These are phyloP conservation scores for Cydia pomonella DNA, from an alignment of 1,140 invertebrate species.

Conservation along the genomic window DNA sequence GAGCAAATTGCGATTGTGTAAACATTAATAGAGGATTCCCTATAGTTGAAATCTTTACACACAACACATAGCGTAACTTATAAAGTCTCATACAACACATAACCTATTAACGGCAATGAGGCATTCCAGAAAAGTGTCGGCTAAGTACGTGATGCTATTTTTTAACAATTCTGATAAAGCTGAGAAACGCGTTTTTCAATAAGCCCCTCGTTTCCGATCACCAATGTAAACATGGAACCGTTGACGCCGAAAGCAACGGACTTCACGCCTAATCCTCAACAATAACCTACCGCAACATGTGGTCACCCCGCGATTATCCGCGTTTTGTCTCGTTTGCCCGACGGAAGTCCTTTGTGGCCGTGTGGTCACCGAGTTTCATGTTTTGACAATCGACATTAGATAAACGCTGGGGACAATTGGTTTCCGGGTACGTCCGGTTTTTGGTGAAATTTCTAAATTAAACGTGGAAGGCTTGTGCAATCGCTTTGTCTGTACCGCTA, in stretches of 20 bases:
- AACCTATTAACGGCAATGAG: no score
- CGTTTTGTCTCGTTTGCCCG: constrained; percentile 42
- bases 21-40: no score
- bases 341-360: constrained; percentile 55
- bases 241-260: constrained; percentile 25
- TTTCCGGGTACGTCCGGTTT: constrained; percentile 48
- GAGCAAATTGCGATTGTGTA: no score
- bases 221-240: background rate
- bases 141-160: no score
- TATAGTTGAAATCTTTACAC: no score
- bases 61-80: no score
- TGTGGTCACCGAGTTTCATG: constrained; percentile 55
- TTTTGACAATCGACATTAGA: constrained; percentile 62
- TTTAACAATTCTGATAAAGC: no score
- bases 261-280: constrained; percentile 47
- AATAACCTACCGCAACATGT: constrained; percentile 42
- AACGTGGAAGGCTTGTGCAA: constrained; percentile 19
- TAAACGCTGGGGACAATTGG: constrained; percentile 48
- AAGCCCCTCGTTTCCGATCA: background rate
- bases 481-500: background rate
- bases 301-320: constrained; percentile 43
- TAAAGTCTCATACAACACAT: no score
- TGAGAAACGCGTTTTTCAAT: no score
- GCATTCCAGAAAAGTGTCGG: no score
- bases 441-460: constrained; percentile 29